Evolutionary conservation across 2,797 vertebrate genomes (phyloP), one percentile per base, ranked within the genome.

Genomic region (Sebastiscus tertius): DNA sequence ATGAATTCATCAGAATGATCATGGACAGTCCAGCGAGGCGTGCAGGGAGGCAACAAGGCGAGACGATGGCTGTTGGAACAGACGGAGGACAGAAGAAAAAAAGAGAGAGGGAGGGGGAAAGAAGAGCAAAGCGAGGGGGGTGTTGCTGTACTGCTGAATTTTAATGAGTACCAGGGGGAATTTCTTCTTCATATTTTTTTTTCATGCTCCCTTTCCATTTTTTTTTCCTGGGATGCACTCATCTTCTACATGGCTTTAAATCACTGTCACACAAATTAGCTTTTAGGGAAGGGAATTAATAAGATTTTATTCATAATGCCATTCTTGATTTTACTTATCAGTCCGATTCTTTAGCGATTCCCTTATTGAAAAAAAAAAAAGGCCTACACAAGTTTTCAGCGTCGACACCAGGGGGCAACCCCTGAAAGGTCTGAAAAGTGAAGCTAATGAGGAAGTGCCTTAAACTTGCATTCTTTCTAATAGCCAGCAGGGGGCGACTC

Each of bases 131-230:
- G 75, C 16, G 61, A 69, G 74, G 84, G 67, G 82, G 89, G 87
- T 94, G 86, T 80, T 90, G 6, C 63, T 76, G 70, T 83, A 81
- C 76, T 62, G 93, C 89, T 93, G 94, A 93, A 96, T 96, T 95
- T 94, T 95, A 97, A 97, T 95, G 96, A 97, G 95, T 92, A 91
- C 94, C 86, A 70, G 62, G 78, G 96, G 96, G 96, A 96, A 96
- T 96, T 96, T 90, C 93, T 86, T 88, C 87, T 83, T 85, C 91
- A 88, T 90, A 71, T 87, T 89, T 75, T 85, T 84, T 88, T 85
- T 83, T 84, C 72, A 55, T 67, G 61, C 84, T 86, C 86, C 74
- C 42, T 81, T 81, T 72, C 6, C 6, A 73, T 55, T 70, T 80
- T 66, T 80, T 36, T 46, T 69, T 49, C 60, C 78, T 64, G 69